Base-by-base conservation (phyloP, 2,888 invertebrate genomes). In the Choristoneura rosaceana region DNA sequence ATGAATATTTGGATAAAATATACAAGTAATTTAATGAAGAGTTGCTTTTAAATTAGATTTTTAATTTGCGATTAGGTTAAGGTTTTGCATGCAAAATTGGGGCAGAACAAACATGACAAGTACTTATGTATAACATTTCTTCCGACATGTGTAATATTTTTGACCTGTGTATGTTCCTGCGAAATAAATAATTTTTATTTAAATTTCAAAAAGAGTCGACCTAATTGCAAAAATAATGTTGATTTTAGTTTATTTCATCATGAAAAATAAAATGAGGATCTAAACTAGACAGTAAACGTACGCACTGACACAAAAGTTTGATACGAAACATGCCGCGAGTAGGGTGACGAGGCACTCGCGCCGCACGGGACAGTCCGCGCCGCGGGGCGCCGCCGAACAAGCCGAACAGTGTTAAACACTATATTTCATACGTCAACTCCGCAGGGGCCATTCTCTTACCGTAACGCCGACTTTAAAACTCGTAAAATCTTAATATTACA, bases 361-460 rank as follows among this genome's bases (percentile, higher is more conserved):
- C 76, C 74, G 64, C 45, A 63, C 74, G 64, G 79, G 76, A 76
- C 73, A 66, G 76, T 70, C 68, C 55, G 34, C 74, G 78, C 90
- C 86, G 91, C 77, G 69, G 76, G 77, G 52, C 68, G 73, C 67
- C 75, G n/a, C 66, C 74, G 79, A 73, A 93, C 93, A 93, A 84
- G 93, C 87, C 82, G 82, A 81, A 83, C 86, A 90, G 93, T 91
- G 93, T 93, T 91, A 93, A 93, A 90, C 89, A 88, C 89, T 82
- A 93, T 93, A 92, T 90, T 90, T 93, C 92, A 93, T 89, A 81
- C 80, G 81, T 82, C 77, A 79, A 84, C 89, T 84, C 91, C 82
- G 89, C 81, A 82, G 82, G 87, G 87, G 82, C 84, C 87, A 85
- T 85, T 89, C 89, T 86, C 85, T 88, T 84, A 84, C 82, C 77